These are phyloP conservation scores for Torymus aiolomorphi DNA, from an alignment of 2,888 invertebrate genomes.

Conservation along the genomic window DNA sequence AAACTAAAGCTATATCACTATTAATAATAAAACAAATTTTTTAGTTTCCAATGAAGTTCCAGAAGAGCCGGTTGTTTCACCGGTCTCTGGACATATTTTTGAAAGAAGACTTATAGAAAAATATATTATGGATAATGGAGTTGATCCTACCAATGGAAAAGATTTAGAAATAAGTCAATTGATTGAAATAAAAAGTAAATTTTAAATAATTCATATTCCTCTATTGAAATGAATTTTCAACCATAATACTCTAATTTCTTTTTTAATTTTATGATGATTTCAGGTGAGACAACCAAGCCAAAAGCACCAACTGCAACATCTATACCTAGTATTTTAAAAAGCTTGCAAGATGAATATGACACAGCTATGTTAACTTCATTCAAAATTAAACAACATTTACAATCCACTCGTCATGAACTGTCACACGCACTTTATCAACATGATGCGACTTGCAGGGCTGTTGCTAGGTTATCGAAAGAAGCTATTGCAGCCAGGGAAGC, in stretches of 20 bases:
- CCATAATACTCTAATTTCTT: not conserved
- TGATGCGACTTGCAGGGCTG: slow-evolving; percentile 99
- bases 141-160: slow-evolving; percentile 96
- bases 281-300: slow-evolving; percentile 80
- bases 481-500: slow-evolving; percentile 98
- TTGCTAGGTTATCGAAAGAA: slow-evolving; percentile 97
- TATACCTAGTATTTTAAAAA: slow-evolving; percentile 94
- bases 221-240: too few species aligned
- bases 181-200: slow-evolving; percentile 93
- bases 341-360: slow-evolving; percentile 97
- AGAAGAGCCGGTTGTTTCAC: slow-evolving; percentile 96
- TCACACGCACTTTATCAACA: slow-evolving; percentile 98
- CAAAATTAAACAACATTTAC: slow-evolving; percentile 96
- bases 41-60: slow-evolving; percentile 98
- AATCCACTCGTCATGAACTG: slow-evolving; percentile 92
- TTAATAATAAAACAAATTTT: slow-evolving; percentile 45
- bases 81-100: slow-evolving; percentile 95
- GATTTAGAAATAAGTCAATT: slow-evolving; percentile 90
- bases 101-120: slow-evolving; percentile 78
- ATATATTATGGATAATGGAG: slow-evolving; percentile 95
- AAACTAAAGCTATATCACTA: not conserved
- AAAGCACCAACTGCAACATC: slow-evolving; percentile 98
- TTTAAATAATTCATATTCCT: slow-evolving; percentile 9
- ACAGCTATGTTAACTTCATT: slow-evolving; percentile 98
- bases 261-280: not conserved